These are phyloP conservation scores for Ypsolopha sequella DNA, from an alignment of 2,888 invertebrate species.

Conservation along the genomic window DNA sequence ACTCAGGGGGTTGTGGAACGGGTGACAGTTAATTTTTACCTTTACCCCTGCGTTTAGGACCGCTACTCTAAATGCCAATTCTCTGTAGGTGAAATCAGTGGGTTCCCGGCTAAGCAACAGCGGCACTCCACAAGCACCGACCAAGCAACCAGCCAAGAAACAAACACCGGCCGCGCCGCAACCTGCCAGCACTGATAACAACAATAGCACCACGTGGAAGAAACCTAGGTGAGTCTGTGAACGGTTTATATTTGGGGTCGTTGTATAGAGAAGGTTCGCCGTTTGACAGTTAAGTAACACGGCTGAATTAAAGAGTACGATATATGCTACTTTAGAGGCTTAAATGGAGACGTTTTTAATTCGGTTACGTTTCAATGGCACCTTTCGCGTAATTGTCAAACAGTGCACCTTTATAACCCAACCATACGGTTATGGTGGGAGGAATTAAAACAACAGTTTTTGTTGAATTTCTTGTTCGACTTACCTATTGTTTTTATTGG, in stretches of 20 bases:
- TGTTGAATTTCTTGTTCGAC: neutral
- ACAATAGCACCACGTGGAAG: slow-evolving; percentile 52
- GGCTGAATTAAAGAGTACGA: too few species aligned
- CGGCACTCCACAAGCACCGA: slow-evolving; percentile 13
- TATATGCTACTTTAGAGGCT: too few species aligned
- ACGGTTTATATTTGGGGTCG: neutral
- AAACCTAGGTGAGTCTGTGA: slow-evolving; percentile 47
- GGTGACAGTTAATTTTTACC: too few species aligned
- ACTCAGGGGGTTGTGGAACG: too few species aligned
- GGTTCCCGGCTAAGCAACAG: slow-evolving; percentile 41
- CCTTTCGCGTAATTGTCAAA: too few species aligned
- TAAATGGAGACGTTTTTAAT: too few species aligned
- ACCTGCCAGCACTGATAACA: slow-evolving; percentile 32
- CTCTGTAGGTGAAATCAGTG: slow-evolving; percentile 44
- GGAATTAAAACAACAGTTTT: too few species aligned
- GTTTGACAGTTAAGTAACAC: neutral
- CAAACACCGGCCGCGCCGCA: slow-evolving; percentile 11
- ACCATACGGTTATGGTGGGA: too few species aligned
- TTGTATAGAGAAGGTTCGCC: neutral
- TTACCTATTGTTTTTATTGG: neutral
- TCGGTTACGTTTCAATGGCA: too few species aligned
- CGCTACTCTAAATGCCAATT: neutral
- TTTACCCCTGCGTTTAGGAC: too few species aligned
- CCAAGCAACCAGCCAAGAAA: slow-evolving; percentile 12
- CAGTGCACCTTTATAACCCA: too few species aligned